Conservation (phyloP, 64 coral and sea anemone genomes). For the Dendronephthya gigantea region DNA sequence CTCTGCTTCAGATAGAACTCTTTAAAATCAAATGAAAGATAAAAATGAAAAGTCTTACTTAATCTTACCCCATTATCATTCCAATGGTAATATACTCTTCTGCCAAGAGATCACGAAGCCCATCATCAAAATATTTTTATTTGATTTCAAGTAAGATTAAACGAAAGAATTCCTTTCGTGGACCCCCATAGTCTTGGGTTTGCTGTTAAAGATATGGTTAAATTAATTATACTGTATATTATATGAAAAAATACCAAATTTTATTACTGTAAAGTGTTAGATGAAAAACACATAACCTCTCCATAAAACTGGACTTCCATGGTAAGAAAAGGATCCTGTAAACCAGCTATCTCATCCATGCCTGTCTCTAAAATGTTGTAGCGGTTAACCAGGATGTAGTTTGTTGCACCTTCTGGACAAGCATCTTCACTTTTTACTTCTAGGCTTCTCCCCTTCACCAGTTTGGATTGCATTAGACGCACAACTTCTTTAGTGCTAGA, state of each 20-base stretch:
- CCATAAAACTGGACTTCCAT: background rate
- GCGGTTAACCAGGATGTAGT: background rate
- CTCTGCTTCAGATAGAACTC: background rate
- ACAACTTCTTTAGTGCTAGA: too few species aligned
- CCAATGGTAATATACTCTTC: constrained; percentile 29
- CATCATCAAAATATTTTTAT: constrained; percentile 37
- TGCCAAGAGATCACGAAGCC: constrained; percentile 24
- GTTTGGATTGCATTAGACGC: constrained; percentile 16
- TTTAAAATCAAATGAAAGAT: background rate
- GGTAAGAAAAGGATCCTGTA: constrained; percentile 2
- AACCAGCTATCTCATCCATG: constrained; percentile 6
- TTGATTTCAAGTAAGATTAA: constrained; percentile 33
- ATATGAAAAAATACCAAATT: background rate
- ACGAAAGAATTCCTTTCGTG: constrained; percentile 17
- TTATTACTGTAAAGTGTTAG: background rate
- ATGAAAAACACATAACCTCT: background rate
- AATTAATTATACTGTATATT: background rate
- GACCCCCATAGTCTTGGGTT: constrained; percentile 21
- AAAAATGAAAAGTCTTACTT: background rate
- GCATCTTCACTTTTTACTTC: constrained; percentile 4
- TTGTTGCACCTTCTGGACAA: constrained; percentile 8
- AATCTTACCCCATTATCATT: constrained; percentile 29
- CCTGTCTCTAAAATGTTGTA: constrained; percentile 4
- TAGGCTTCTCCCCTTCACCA: constrained; percentile 1
- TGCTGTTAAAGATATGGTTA: constrained; percentile 23